Evolutionary conservation across 2,888 invertebrate genomes (phyloP), one percentile per base, ranked within the genome.

Genomic region (Asteroscopus sphinx): DNA sequence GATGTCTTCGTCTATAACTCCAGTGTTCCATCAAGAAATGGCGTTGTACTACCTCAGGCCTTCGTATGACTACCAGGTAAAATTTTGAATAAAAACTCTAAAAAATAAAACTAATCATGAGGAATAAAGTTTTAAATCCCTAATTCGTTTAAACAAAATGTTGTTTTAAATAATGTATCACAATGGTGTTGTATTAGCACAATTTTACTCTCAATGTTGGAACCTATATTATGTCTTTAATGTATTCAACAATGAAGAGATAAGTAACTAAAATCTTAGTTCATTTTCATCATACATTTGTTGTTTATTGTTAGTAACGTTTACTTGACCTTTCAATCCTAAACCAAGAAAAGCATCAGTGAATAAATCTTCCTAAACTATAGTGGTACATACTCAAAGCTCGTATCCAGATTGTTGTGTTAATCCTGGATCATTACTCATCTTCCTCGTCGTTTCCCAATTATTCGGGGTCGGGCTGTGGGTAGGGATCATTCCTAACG

Each of bases 31-130:
- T 81, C 97, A 97, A 86, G 97, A 97, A 93, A 97, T 98, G 98
- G 97, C 97, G n/a, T 89, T 97, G 64, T 98, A 98, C 88, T 96
- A 96, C 83, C 90, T 98, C 55, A 97, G 97, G 82, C 98, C 98
- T 2, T 97, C 97, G 8, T 99, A 98, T 85, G 98, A 98, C 80
- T 98, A 98, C 86, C 98, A 98, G 95, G 97, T 97, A 88, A 83
- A 76, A 13, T 3, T 26, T 21, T 21, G 2, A 2, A 15, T 35
- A 39, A 39, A 28, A 28, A 6, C 15, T 6, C n/a, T n/a, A n/a
- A n/a, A n/a, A n/a, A n/a, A n/a, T n/a, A n/a, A n/a, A n/a, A n/a
- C n/a, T n/a, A n/a, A n/a, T n/a, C n/a, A n/a, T n/a, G n/a, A n/a
- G n/a, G n/a, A n/a, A n/a, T n/a, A n/a, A n/a, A n/a, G n/a, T n/a